phyloP scores from a whole-genome alignment of 2,113 vertebrate species.

The Pavo muticus region DNA sequence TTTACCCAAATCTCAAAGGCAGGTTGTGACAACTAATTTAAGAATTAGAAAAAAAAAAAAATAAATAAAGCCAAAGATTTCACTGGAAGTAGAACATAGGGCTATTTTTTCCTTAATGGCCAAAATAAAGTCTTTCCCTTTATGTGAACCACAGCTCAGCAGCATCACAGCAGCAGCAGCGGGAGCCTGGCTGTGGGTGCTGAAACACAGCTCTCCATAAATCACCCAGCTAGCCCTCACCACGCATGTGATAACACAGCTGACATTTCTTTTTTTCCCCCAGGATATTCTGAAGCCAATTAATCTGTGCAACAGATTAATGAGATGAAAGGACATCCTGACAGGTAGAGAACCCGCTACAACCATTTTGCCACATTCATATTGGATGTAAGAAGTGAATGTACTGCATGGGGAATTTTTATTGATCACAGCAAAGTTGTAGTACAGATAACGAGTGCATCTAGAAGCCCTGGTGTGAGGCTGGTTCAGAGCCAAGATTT shows the following conservation, averaged over 20 bases:
- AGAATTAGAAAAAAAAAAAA: not conserved
- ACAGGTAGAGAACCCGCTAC: not conserved
- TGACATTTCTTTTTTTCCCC: not conserved
- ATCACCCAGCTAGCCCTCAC: not conserved
- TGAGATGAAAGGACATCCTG: not conserved
- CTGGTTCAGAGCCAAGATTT: not conserved
- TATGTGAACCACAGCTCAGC: not conserved
- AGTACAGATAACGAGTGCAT: not conserved
- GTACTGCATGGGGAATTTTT: not conserved
- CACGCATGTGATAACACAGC: not conserved
- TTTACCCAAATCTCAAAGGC: not conserved
- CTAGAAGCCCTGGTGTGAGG: not conserved
- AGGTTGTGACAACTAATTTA: rapidly evolving
- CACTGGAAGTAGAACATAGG: not conserved
- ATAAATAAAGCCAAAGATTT: not conserved
- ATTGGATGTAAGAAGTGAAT: not conserved
- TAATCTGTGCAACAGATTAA: constrained; percentile 4
- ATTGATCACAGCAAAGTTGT: not conserved
- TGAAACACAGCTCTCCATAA: not conserved
- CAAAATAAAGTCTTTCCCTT: not conserved
- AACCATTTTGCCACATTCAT: rapidly evolving
- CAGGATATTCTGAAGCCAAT: not conserved
- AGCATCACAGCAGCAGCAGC: not conserved
- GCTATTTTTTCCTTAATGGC: not conserved
- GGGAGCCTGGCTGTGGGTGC: not conserved